phyloP scores from a whole-genome alignment of 2,888 invertebrate species.

The Lasioglossum calceatum region DNA sequence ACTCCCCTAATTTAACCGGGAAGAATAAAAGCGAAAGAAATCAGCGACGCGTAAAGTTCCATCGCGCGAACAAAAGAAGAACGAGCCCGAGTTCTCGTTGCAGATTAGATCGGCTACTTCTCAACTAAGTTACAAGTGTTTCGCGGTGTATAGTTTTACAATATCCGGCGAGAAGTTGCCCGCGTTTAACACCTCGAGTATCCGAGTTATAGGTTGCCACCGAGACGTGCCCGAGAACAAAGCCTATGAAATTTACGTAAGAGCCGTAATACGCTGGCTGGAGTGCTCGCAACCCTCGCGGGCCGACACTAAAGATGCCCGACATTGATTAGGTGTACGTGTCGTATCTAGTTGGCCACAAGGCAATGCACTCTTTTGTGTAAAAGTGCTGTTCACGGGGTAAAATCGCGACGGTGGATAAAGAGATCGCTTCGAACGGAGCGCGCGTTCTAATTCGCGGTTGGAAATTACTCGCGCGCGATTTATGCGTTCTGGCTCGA shows the following conservation, averaged over 20 bases:
- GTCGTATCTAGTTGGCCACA: conserved; percentile 75
- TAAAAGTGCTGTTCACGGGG: conserved; percentile 53
- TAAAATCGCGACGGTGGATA: conserved; percentile 36
- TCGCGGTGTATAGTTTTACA: conserved; percentile 18
- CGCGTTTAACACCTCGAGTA: conserved; percentile 30
- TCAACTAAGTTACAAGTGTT: background rate
- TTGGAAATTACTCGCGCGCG: background rate
- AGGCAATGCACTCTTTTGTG: conserved; percentile 73
- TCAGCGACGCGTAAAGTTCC: conserved; percentile 55
- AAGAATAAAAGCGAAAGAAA: conserved; percentile 65
- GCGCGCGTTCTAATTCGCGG: background rate
- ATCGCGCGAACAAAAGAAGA: conserved; percentile 12
- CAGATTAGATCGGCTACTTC: background rate
- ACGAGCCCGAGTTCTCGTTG: background rate
- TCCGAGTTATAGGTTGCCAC: conserved; percentile 36
- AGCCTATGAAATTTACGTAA: conserved; percentile 68
- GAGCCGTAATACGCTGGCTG: conserved; percentile 70
- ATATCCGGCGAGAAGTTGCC: conserved; percentile 29
- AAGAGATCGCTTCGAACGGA: background rate
- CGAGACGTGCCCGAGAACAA: conserved; percentile 76
- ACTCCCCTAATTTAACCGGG: conserved; percentile 63
- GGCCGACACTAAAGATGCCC: conserved; percentile 77
- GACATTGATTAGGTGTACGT: conserved; percentile 81
- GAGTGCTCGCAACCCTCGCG: conserved; percentile 59
- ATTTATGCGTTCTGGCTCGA: background rate